Conservation (phyloP, 2,888 invertebrate genomes). For the Trachelus stipa region DNA sequence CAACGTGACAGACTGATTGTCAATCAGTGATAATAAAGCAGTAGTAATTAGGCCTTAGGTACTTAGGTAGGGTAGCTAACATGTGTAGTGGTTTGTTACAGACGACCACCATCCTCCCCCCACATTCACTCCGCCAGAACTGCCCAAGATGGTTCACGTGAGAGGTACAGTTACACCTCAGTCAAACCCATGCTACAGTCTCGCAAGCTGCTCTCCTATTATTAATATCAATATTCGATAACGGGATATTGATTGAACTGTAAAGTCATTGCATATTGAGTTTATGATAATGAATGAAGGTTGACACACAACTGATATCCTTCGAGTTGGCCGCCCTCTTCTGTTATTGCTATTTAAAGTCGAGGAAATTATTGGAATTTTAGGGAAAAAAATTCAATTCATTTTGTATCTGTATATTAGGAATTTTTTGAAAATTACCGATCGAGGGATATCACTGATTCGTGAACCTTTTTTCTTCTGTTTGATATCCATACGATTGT, state of each 20-base stretch:
- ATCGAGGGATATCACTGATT: constrained; percentile 2
- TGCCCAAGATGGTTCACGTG: constrained; percentile 98
- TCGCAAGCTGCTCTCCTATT: constrained; percentile 56
- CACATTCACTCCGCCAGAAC: constrained; percentile 98
- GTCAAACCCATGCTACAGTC: constrained; percentile 61
- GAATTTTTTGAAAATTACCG: background rate
- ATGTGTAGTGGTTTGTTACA: constrained; percentile 77
- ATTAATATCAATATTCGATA: background rate
- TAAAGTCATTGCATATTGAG: background rate
- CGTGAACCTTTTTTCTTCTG: constrained; percentile 3
- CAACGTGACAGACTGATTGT: background rate
- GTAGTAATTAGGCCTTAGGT: constrained; percentile 49
- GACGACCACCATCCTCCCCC: constrained; percentile 98
- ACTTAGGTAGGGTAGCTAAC: constrained; percentile 64
- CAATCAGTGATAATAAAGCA: background rate
- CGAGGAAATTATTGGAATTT: background rate
- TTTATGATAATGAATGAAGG: background rate
- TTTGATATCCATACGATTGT: constrained; percentile 5
- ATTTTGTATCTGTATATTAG: background rate
- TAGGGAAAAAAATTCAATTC: background rate
- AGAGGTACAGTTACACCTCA: constrained; percentile 78
- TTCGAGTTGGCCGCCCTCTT: background rate
- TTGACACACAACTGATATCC: background rate
- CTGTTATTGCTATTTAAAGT: background rate
- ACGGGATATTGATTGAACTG: background rate